Percentiles rank a stretch among this genome's conserved stretches.
These are phyloP conservation scores for Amphipoea oculea DNA, from an alignment of 2,888 invertebrate species.

Conservation along the genomic window DNA sequence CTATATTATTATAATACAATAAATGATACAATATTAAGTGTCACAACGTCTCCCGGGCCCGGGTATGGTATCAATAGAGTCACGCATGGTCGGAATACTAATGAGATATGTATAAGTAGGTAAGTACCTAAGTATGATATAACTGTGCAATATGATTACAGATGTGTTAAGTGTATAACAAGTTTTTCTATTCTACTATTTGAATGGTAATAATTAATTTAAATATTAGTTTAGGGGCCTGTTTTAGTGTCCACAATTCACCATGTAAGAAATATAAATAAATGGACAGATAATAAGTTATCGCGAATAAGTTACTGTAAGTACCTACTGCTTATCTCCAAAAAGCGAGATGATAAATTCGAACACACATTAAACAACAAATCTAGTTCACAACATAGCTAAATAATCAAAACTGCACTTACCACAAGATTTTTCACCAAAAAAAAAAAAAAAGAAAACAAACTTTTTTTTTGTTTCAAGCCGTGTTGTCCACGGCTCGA, in stretches of 20 bases:
- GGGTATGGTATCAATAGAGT: constrained; percentile 35
- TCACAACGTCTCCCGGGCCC: constrained; percentile 4
- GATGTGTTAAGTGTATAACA: neutral
- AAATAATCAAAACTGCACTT: constrained; percentile 36
- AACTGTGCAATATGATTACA: constrained; percentile 12
- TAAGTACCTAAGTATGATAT: neutral
- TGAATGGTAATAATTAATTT: neutral
- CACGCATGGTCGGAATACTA: constrained; percentile 40
- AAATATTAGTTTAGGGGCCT: neutral
- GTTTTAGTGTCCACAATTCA: neutral
- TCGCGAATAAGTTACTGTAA: neutral
- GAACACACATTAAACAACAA: neutral
- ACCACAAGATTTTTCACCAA: constrained; percentile 53
- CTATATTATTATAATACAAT: neutral
- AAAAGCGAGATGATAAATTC: neutral
- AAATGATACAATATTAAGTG: constrained; percentile 29
- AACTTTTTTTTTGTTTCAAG: constrained; percentile 59
- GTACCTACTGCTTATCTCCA: neutral
- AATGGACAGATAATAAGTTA: neutral
- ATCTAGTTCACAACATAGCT: neutral
- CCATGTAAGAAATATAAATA: neutral
- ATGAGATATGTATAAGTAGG: neutral
- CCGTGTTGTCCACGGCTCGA: constrained; percentile 78
- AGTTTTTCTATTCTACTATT: neutral
- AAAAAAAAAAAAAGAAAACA: constrained; percentile 17